Base-by-base conservation (phyloP, 2,888 invertebrate species). In the Gandaritis pyraliata region DNA sequence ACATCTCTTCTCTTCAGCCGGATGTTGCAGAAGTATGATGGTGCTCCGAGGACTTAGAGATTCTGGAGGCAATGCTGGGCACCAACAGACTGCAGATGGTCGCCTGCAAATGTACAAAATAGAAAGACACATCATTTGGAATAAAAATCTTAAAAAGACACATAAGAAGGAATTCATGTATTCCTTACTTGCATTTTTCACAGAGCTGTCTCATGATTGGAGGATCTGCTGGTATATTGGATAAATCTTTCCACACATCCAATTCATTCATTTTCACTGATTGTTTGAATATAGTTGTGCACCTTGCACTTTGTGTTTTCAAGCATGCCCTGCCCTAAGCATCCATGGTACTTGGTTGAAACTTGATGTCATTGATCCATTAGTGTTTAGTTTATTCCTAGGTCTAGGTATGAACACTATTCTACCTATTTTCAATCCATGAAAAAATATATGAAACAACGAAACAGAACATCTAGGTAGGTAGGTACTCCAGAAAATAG, bases 21-120 rank as follows among this genome's bases (percentile, higher is more conserved):
- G 98, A 90, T 98, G 98, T 85, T 98, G 98, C 7, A 98, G 91
- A 61, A 98, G 93, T 69, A 97, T 94, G 49, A 98, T 93, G 73
- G 93, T 94, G 62, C 96, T 96, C 56, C 91, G 89, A 12, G 97
- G 95, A 58, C 86, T 83, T 30, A 98, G 78, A 47, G 94, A 95
- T 56, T 94, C 93, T 55, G 94, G 88, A 7, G 98, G 98, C 65
- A 98, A 88, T 46, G 95, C 96, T 39, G 94, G 93, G 85, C 98
- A 98, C 97, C 98, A 98, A 82, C 98, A 98, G n/a, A 98, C 98
- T 46, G 94, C 94, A 33, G 90, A 83, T 3, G 98, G 98, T 69
- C 98, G 94, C 69, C 98, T 98, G 79, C 67, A 91, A 83, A 58
- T 33, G 15, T 15, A 5, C 3, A 43, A n/a, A n/a, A n/a, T n/a